These are phyloP conservation scores for Phrynocephalus guinanensis DNA, from an alignment of 2,797 vertebrate genomes.

Conservation along the genomic window DNA sequence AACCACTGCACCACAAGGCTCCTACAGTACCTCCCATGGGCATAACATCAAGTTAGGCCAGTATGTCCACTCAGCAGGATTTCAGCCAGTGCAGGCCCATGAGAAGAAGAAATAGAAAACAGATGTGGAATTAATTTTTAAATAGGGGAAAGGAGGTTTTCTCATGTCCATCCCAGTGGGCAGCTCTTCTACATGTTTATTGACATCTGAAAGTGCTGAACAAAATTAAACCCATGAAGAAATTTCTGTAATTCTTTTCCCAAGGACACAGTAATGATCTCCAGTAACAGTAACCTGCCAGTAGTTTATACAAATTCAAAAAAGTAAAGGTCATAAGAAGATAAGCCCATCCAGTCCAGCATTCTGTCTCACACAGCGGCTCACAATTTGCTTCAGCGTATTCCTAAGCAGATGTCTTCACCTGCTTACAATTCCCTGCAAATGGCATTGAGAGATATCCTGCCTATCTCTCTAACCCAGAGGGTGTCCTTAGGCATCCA, in stretches of 20 bases:
- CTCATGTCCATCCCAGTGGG: constrained; percentile 43
- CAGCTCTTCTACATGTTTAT: not conserved
- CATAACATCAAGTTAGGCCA: no score
- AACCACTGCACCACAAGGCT: no score
- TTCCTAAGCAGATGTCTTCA: no score
- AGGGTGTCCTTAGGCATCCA: no score
- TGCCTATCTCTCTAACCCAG: no score
- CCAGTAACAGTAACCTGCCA: constrained; percentile 21
- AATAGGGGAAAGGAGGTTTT: constrained; percentile 26
- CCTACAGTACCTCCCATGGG: no score
- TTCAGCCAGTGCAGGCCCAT: constrained; percentile 22
- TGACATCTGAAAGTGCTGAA: constrained; percentile 42
- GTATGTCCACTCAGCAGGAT: no score
- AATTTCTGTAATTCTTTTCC: constrained; percentile 41
- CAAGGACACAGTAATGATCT: constrained; percentile 23
- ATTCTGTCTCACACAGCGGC: no score
- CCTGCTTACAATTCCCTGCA: no score
- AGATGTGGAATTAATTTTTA: constrained; percentile 43
- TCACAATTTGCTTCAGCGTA: no score
- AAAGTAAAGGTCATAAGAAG: not conserved
- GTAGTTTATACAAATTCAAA: constrained; percentile 16
- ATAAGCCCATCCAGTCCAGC: no score
- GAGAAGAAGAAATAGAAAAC: constrained; percentile 10
- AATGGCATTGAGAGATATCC: no score
- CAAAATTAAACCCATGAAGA: constrained; percentile 38